Evolutionary conservation across 2,888 invertebrate genomes (phyloP).

Genomic region (Arctia plantaginis): DNA sequence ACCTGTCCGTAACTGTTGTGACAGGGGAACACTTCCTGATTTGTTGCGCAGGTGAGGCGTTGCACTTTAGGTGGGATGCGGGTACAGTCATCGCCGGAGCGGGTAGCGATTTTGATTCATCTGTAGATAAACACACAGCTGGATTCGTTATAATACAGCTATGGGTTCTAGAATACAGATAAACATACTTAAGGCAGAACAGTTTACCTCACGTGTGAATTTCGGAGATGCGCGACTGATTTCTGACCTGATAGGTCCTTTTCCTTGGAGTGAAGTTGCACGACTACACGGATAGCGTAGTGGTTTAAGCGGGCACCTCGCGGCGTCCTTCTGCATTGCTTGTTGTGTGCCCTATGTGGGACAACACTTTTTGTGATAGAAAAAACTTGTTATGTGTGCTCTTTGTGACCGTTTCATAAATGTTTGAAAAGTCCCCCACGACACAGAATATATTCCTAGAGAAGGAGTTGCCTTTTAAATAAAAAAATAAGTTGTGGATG

Average conservation of each 20-base stretch:
- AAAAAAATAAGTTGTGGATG: too few species aligned
- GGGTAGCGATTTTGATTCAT: conserved; percentile 17
- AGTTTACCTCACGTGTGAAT: background rate
- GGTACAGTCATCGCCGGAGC: conserved; percentile 50
- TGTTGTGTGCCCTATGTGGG: too few species aligned
- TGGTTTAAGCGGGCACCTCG: too few species aligned
- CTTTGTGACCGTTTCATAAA: too few species aligned
- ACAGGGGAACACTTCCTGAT: conserved; percentile 77
- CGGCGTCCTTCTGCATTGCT: too few species aligned
- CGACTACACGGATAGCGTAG: too few species aligned
- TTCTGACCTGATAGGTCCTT: background rate
- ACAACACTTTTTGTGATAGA: too few species aligned
- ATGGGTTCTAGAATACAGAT: background rate
- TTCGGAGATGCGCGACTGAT: background rate
- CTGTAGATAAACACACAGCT: background rate
- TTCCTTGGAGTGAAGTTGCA: too few species aligned
- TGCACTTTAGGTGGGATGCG: conserved; percentile 51
- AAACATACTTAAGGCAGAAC: background rate
- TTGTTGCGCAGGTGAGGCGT: conserved; percentile 73
- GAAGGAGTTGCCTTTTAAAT: too few species aligned
- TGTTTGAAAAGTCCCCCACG: too few species aligned
- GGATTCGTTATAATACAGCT: background rate
- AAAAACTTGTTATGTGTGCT: too few species aligned
- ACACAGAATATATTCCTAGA: too few species aligned
- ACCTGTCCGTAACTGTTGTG: conserved; percentile 69